Evolutionary conservation across 2,888 invertebrate species (phyloP).

Genomic region (Tetragnatha montana): DNA sequence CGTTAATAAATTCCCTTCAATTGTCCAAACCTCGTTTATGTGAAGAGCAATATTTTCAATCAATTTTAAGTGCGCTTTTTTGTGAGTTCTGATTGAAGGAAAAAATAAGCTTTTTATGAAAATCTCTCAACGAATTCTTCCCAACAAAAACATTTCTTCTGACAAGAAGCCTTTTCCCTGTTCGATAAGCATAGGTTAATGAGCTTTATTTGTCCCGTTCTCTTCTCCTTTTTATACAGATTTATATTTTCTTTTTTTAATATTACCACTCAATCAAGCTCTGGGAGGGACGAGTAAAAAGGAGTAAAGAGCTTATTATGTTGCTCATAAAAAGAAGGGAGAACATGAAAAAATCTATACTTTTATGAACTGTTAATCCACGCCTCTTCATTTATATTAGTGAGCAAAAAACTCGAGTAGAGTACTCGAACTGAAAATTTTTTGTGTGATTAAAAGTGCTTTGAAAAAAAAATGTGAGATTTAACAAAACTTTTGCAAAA

Average conservation of each 20-base stretch:
- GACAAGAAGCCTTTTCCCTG: conserved; percentile 5
- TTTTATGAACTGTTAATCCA: background rate
- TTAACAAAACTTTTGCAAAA: too few relatives aligned
- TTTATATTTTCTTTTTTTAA: conserved; percentile 3
- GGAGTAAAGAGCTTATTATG: background rate
- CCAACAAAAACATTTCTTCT: conserved; percentile 8
- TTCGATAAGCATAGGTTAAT: conserved; percentile 23
- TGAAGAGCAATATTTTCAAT: background rate
- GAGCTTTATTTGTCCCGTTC: conserved; percentile 2
- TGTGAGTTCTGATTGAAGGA: background rate
- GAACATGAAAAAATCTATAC: background rate
- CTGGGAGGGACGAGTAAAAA: background rate
- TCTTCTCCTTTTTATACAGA: background rate
- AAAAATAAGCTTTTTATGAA: background rate
- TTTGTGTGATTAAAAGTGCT: too few relatives aligned
- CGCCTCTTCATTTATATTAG: background rate
- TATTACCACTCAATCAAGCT: background rate
- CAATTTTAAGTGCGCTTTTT: background rate
- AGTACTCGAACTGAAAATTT: too few relatives aligned
- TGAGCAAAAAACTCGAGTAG: background rate
- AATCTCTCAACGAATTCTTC: background rate
- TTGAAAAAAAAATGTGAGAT: too few relatives aligned
- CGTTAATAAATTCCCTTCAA: background rate
- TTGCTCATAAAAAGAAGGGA: background rate
- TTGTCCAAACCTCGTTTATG: background rate